Evolutionary conservation across 2,888 invertebrate species (phyloP).

Genomic region (Caenorhabditis japonica): DNA sequence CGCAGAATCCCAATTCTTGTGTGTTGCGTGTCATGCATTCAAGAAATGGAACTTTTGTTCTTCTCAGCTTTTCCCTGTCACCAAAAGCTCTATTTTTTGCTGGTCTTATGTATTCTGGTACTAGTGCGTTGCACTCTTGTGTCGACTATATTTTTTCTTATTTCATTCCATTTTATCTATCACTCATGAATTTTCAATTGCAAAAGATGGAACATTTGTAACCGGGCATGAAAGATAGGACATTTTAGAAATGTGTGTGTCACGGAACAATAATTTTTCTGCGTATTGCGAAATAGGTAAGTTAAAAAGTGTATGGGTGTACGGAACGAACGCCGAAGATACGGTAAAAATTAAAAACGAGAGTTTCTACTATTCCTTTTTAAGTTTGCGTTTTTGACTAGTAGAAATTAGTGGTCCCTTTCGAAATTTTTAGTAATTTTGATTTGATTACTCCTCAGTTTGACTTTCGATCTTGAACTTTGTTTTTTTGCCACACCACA

Average conservation of each 20-base stretch:
- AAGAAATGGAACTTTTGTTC: slow-evolving; percentile 39
- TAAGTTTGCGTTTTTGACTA: too few species aligned
- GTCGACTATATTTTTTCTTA: too few species aligned
- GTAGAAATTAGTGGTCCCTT: too few species aligned
- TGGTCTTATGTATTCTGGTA: neutral
- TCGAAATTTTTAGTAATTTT: too few species aligned
- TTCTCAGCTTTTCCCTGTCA: slow-evolving; percentile 6
- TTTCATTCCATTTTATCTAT: slow-evolving; percentile 30
- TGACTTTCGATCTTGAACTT: too few species aligned
- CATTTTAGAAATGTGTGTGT: neutral
- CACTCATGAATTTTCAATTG: slow-evolving; percentile 41
- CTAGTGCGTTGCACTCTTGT: neutral
- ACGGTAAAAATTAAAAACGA: too few species aligned
- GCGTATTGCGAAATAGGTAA: too few species aligned
- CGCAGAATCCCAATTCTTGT: slow-evolving; percentile 39
- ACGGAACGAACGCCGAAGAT: too few species aligned
- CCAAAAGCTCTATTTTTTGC: neutral
- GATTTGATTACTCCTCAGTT: too few species aligned
- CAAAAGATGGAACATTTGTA: slow-evolving; percentile 18
- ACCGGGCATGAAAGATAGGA: slow-evolving; percentile 18
- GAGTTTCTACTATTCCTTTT: too few species aligned
- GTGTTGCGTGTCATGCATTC: slow-evolving; percentile 58
- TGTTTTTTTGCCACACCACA: too few species aligned
- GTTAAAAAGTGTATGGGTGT: too few species aligned
- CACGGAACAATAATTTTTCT: slow-evolving; percentile 1